Evolutionary conservation across 2,888 invertebrate species (phyloP).

Genomic region (Deilephila elpenor): DNA sequence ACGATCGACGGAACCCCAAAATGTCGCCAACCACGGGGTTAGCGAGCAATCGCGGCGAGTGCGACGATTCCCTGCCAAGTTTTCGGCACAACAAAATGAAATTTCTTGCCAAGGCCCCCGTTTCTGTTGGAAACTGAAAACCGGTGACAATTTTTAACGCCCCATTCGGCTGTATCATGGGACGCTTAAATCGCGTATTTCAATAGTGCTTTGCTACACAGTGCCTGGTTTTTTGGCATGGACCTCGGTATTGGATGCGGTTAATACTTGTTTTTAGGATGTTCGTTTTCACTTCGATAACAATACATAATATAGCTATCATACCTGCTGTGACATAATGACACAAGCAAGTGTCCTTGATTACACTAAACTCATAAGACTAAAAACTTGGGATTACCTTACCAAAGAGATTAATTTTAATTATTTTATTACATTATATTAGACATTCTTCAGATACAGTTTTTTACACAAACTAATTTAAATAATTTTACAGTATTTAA

Average conservation of each 20-base stretch:
- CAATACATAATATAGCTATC: no score
- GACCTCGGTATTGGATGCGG: background rate
- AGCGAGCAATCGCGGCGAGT: slow-evolving; percentile 34
- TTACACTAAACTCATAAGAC: no score
- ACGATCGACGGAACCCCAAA: background rate
- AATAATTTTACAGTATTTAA: background rate
- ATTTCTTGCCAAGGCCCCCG: slow-evolving; percentile 42
- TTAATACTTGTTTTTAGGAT: no score
- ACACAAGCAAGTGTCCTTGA: no score
- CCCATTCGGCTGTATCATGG: background rate
- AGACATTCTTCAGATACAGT: no score
- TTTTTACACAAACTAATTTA: no score
- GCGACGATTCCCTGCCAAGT: slow-evolving; percentile 34
- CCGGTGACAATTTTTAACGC: slow-evolving; percentile 10
- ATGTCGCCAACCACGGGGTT: background rate
- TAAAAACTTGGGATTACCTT: no score
- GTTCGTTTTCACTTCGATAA: no score
- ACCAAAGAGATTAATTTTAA: no score
- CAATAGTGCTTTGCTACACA: background rate
- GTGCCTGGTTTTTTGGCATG: background rate
- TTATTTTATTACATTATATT: no score
- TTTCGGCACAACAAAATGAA: slow-evolving; percentile 38
- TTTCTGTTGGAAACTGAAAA: slow-evolving; percentile 22
- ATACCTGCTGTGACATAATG: no score
- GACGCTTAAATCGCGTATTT: background rate